Conservation (phyloP, 2,888 invertebrate genomes). For the Pristionchus fissidentatus region DNA sequence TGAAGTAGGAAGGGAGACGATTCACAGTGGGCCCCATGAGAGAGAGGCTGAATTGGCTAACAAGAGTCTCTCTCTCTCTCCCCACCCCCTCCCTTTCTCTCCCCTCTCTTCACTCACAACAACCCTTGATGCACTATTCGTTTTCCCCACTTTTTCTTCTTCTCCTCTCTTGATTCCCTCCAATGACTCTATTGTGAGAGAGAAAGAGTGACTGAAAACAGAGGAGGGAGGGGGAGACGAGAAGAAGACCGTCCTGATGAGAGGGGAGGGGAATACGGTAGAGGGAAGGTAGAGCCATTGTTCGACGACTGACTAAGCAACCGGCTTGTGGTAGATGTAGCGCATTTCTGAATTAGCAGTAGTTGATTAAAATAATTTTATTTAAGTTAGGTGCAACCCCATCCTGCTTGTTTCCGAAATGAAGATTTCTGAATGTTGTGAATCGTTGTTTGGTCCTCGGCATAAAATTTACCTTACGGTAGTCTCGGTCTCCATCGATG, state of each 20-base stretch:
- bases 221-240: background rate
- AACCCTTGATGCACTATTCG: conserved; percentile 11
- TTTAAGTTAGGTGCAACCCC: background rate
- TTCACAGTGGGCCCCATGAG: background rate
- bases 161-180: conserved; percentile 3
- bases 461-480: too few species aligned
- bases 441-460: conserved; percentile 5
- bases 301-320: background rate
- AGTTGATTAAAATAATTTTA: background rate
- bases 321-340: background rate
- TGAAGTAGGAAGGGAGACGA: background rate
- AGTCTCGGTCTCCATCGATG: too few species aligned
- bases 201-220: background rate
- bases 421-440: background rate
- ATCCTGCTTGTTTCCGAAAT: background rate
- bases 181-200: background rate
- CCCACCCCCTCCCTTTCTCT: background rate
- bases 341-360: too few species aligned
- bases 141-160: conserved; percentile 7
- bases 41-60: conserved; percentile 16
- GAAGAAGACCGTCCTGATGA: background rate
- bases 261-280: conserved; percentile 27
- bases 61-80: conserved; percentile 24
- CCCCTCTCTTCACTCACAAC: background rate
- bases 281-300: conserved; percentile 1